Evolutionary conservation across 2,888 invertebrate genomes (phyloP).

Genomic region (Sinopyrophorus schimmeli): DNA sequence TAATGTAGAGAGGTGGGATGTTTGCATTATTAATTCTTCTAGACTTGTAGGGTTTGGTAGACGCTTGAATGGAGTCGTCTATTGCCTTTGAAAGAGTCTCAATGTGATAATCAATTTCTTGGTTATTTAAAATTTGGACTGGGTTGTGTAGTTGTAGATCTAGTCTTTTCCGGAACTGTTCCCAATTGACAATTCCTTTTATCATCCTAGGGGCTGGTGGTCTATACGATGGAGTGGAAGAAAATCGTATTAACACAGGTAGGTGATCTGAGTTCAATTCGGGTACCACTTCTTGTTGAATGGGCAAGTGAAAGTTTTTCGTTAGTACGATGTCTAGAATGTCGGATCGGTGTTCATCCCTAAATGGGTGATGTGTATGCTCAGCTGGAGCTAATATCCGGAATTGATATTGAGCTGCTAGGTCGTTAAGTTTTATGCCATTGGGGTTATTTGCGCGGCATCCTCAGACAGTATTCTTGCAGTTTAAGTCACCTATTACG

Average conservation of each 20-base stretch:
- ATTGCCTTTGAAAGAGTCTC: conserved; percentile 1
- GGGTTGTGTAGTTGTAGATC: conserved; percentile 1
- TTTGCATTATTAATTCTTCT: conserved; percentile 1
- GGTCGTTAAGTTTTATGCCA: conserved; percentile 1
- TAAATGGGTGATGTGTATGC: no score
- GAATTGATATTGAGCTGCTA: background rate
- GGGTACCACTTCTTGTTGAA: no score
- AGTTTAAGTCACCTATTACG: background rate
- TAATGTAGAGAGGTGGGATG: conserved; percentile 3
- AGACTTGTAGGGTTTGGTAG: conserved; percentile 4
- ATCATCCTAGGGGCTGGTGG: conserved; percentile 3
- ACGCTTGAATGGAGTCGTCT: conserved; percentile 3
- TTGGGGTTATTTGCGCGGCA: conserved; percentile 2
- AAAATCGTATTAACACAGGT: no score
- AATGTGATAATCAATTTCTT: conserved; percentile 2
- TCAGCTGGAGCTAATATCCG: background rate
- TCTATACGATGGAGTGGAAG: background rate
- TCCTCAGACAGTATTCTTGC: background rate
- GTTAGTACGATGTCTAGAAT: no score
- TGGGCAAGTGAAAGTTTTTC: no score
- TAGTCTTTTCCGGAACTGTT: background rate
- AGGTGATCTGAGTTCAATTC: no score
- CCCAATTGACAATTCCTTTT: background rate
- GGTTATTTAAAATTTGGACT: conserved; percentile 1
- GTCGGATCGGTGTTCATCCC: no score